phyloP scores from a whole-genome alignment of 1,140 invertebrate genomes.

The Drosophila hydei region DNA sequence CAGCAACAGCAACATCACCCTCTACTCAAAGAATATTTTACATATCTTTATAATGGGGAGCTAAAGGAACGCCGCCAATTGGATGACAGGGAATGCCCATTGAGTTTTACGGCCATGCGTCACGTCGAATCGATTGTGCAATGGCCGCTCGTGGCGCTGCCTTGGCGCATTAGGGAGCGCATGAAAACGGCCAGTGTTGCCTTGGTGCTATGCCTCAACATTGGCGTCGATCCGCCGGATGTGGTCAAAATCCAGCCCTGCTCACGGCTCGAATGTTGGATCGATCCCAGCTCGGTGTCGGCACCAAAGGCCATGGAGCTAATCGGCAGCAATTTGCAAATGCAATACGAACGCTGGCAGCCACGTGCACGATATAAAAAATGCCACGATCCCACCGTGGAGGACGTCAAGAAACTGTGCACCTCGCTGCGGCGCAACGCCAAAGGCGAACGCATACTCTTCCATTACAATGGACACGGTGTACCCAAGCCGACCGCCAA shows the following conservation, averaged over 20 bases:
- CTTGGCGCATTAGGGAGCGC: conserved; percentile 84
- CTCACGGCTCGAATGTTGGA: conserved; percentile 98
- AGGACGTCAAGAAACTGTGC: conserved; percentile 99
- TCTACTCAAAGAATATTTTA: no score
- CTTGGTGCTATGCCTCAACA: conserved; percentile 98
- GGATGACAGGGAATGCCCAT: conserved; percentile 51
- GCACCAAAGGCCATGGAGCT: conserved; percentile 97
- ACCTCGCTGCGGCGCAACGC: conserved; percentile 97
- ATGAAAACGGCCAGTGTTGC: conserved; percentile 99
- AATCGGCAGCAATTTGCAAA: conserved; percentile 96
- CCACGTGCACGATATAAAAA: conserved; percentile 98
- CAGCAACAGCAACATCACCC: conserved; percentile 36
- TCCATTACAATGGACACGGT: conserved; percentile 99
- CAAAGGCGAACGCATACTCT: conserved; percentile 99
- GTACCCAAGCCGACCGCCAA: conserved; percentile 99
- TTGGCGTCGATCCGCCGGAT: conserved; percentile 99
- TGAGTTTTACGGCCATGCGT: conserved; percentile 74
- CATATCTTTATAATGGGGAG: no score
- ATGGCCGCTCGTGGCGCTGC: conserved; percentile 46
- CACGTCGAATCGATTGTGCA: conserved; percentile 69
- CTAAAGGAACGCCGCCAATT: background rate
- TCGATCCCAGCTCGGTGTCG: conserved; percentile 94
- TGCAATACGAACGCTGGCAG: conserved; percentile 99
- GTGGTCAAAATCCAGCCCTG: conserved; percentile 98
- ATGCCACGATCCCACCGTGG: conserved; percentile 97